Evolutionary conservation across 2,888 invertebrate genomes (phyloP), one percentile per base, ranked within the genome.

Genomic region (Meloe dianella): DNA sequence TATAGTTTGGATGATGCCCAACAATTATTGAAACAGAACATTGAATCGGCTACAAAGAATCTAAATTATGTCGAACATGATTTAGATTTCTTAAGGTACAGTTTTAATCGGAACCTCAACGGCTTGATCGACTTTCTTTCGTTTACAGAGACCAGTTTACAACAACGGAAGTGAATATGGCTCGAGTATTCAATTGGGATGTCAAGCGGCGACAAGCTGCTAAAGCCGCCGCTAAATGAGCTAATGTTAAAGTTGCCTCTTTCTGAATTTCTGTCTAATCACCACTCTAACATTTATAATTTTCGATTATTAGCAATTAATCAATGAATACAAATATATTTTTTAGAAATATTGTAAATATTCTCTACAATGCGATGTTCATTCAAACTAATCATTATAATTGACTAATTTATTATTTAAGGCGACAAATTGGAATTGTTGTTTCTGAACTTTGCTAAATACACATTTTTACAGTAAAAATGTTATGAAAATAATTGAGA

Each of bases 91-190:
- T 86, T 98, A 65, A 90, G 92, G 92, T 92, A 84, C 12, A 32
- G 2, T 32, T 8, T 2, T 32, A 32, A 10, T 32, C 10, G 10
- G 6, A 32, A 32, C 9, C 12, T 12, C 10, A 7, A 32, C 12
- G 10, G 32, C 12, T 32, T 32, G 9, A 32, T 10, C 12, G 12
- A 17, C 24, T 29, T 41, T 63, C 20, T 57, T 62, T n/a, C 63
- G 60, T 67, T 86, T 87, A 75, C 82, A 92, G 97, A 80, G 98
- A 98, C 87, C 98, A 98, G 85, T 93, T 95, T 80, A 99, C 98
- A 17, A 98, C 97, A 22, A 95, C 96, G 57, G 98, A 99, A 90
- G 98, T 98, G 27, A 98, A 98, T 83, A 97, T 98, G 96, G 98
- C 98, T 32, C 88, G 98, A 81, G 96, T 98, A 27, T 97, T 95